Evolutionary conservation across 2,113 vertebrate genomes (phyloP).

Genomic region (Hypomesus transpacificus): DNA sequence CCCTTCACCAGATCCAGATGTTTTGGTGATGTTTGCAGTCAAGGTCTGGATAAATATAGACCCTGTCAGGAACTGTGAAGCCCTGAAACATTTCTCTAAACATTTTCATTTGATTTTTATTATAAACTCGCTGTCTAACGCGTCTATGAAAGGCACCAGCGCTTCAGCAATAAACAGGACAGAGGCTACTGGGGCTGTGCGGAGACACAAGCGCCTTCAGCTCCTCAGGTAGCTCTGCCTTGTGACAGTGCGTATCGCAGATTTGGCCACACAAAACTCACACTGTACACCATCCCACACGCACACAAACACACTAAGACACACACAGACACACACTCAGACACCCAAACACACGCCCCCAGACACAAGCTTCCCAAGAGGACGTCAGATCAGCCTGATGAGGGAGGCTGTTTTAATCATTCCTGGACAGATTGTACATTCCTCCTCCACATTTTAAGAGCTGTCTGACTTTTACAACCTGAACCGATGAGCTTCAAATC

Average conservation of each 20-base stretch:
- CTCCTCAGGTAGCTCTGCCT: conserved; percentile 17
- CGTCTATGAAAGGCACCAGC: conserved; percentile 22
- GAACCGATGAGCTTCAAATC: conserved; percentile 38
- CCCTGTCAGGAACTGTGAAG: conserved; percentile 34
- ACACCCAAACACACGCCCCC: conserved; percentile 9
- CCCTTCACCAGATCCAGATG: conserved; percentile 52
- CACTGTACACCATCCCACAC: neutral
- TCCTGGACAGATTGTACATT: conserved; percentile 47
- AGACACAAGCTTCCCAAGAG: conserved; percentile 33
- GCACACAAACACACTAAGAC: neutral
- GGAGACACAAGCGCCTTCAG: conserved; percentile 33
- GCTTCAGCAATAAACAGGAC: conserved; percentile 33
- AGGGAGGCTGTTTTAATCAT: conserved; percentile 44
- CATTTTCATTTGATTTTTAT: conserved; percentile 51
- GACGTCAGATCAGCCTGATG: conserved; percentile 31
- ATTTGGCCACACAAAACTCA: neutral
- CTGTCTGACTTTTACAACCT: conserved; percentile 54
- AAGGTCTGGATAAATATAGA: conserved; percentile 56
- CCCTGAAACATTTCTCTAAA: conserved; percentile 39
- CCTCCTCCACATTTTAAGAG: conserved; percentile 50
- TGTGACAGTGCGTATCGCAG: neutral
- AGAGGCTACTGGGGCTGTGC: conserved; percentile 22
- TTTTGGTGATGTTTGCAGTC: conserved; percentile 34
- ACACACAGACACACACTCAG: conserved; percentile 1
- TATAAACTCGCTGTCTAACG: conserved; percentile 47